These are phyloP conservation scores for Schizopygopsis pylzovi DNA, from an alignment of 2,797 vertebrate genomes.

Conservation along the genomic window DNA sequence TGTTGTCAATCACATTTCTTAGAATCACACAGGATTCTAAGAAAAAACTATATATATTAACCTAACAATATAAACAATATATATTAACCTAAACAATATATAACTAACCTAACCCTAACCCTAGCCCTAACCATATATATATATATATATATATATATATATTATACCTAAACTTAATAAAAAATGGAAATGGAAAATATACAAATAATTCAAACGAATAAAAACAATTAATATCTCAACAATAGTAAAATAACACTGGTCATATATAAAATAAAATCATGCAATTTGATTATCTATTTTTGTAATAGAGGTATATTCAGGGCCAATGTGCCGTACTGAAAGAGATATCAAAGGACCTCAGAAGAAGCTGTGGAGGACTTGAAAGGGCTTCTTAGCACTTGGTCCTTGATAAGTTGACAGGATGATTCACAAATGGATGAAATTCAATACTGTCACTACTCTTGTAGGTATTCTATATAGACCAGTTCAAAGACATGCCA, in stretches of 20 bases:
- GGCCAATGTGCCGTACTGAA: background rate
- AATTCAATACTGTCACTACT: constrained; percentile 26
- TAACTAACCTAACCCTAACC: too few species aligned
- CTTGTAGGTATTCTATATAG: constrained; percentile 7
- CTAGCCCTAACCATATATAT: background rate
- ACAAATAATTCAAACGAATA: background rate
- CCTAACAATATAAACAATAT: too few species aligned
- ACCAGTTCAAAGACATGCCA: constrained; percentile 12
- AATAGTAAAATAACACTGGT: background rate
- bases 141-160: background rate
- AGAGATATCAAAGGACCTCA: background rate
- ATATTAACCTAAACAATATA: too few species aligned
- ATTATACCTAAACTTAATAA: too few species aligned
- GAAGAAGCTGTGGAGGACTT: constrained; percentile 28
- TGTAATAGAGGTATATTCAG: background rate
- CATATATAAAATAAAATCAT: background rate
- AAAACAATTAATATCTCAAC: background rate
- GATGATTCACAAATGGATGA: constrained; percentile 32
- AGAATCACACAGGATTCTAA: too few species aligned
- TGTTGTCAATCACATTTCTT: background rate
- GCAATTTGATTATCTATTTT: background rate
- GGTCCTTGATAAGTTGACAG: constrained; percentile 11
- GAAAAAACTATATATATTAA: background rate
- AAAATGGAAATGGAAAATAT: background rate
- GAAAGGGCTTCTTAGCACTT: constrained; percentile 31